These are phyloP conservation scores for Cheilosia pagana DNA, from an alignment of 2,888 invertebrate genomes.

Conservation along the genomic window DNA sequence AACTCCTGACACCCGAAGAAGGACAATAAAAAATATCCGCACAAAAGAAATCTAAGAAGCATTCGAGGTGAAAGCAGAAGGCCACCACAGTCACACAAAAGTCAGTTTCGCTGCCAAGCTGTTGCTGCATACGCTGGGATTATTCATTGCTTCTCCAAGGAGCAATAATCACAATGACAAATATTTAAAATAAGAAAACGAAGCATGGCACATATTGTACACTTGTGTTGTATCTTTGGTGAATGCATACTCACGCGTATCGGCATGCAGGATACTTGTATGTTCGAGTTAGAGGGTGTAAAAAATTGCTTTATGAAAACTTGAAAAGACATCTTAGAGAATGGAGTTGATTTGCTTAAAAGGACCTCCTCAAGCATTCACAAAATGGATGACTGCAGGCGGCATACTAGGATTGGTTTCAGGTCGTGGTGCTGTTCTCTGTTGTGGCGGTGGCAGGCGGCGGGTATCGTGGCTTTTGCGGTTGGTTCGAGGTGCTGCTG, in stretches of 20 bases:
- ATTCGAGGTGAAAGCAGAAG: conserved; percentile 72
- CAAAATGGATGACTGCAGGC: conserved; percentile 69
- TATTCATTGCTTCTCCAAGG: conserved; percentile 43
- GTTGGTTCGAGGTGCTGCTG: conserved; percentile 39
- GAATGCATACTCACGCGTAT: conserved; percentile 21
- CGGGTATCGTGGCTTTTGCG: conserved; percentile 29
- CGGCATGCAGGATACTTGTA: conserved; percentile 35
- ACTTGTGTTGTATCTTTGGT: conserved; percentile 18
- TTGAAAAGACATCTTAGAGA: conserved; percentile 70
- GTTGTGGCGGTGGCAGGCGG: conserved; percentile 2
- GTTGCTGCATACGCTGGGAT: conserved; percentile 45
- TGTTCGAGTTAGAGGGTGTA: conserved; percentile 50
- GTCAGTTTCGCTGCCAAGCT: conserved; percentile 31
- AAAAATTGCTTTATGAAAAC: conserved; percentile 70
- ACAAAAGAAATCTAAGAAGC: conserved; percentile 66
- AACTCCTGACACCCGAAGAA: conserved; percentile 62
- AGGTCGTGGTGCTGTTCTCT: background rate
- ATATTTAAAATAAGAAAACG: conserved; percentile 59
- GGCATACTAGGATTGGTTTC: conserved; percentile 22
- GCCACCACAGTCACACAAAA: conserved; percentile 48
- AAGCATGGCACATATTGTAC: conserved; percentile 3
- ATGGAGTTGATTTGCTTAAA: conserved; percentile 73
- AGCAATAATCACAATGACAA: conserved; percentile 70
- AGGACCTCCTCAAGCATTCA: conserved; percentile 64
- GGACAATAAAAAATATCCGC: conserved; percentile 38